Evolutionary conservation across 2,113 vertebrate species (phyloP).

Genomic region (Bettongia penicillata): DNA sequence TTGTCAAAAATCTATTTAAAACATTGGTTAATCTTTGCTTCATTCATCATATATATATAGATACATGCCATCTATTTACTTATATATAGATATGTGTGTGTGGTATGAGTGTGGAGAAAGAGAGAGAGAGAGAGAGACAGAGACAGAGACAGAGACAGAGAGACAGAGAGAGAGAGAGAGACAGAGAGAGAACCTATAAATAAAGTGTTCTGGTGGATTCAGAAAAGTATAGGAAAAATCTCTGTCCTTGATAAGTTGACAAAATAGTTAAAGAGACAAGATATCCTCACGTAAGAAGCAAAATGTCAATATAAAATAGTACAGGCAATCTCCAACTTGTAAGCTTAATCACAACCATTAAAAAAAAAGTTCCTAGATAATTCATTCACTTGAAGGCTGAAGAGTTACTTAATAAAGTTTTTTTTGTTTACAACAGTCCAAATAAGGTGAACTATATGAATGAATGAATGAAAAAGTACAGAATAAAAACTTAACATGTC

Average conservation of each 20-base stretch:
- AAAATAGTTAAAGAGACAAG: neutral
- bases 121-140: too few relatives aligned
- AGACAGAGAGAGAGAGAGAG: too few relatives aligned
- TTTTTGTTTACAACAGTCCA: neutral
- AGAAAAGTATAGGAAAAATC: neutral
- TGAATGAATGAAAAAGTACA: neutral
- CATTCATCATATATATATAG: neutral
- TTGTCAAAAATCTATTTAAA: neutral
- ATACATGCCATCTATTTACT: neutral
- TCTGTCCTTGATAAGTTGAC: neutral
- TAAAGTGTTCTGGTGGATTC: neutral
- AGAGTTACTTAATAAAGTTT: neutral
- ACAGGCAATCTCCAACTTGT: too few relatives aligned
- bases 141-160: too few relatives aligned
- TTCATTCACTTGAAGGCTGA: neutral
- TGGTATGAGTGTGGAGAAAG: too few relatives aligned
- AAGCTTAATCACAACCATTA: neutral
- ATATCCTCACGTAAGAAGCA: neutral
- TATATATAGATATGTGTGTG: too few relatives aligned
- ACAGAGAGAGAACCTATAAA: too few relatives aligned
- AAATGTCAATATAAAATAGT: neutral
- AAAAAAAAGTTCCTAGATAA: neutral
- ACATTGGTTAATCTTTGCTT: neutral
- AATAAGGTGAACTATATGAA: neutral
- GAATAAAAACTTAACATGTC: neutral